These are phyloP conservation scores for Gnatocerus cornutus DNA, from an alignment of 2,888 invertebrate species.

Conservation along the genomic window DNA sequence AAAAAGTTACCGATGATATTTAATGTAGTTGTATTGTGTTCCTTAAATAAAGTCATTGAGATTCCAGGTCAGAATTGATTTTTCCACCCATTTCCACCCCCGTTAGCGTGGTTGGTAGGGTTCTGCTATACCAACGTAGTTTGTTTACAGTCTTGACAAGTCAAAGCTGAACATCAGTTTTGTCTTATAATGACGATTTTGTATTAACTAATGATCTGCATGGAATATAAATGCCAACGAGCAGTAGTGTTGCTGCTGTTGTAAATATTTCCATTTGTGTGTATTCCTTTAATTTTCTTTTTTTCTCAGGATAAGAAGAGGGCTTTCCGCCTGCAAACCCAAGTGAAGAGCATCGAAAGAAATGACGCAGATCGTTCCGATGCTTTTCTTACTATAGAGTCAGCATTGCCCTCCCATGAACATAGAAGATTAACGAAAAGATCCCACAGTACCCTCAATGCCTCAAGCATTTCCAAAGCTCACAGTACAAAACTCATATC, in stretches of 20 bases:
- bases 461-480: constrained; percentile 58
- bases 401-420: constrained; percentile 64
- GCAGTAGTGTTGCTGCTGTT: constrained; percentile 67
- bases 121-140: background rate
- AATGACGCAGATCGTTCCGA: constrained; percentile 58
- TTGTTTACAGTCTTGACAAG: background rate
- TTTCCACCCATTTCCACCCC: no score
- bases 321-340: constrained; percentile 57
- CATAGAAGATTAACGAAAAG: constrained; percentile 66
- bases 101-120: background rate
- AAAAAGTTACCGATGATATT: constrained; percentile 22
- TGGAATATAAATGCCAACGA: constrained; percentile 69
- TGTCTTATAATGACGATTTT: background rate
- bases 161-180: constrained; percentile 5
- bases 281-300: background rate
- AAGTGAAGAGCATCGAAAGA: constrained; percentile 57
- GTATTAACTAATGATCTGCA: constrained; percentile 33
- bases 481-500: constrained; percentile 52
- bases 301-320: constrained; percentile 66
- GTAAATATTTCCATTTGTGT: constrained; percentile 60
- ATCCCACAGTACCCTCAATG: constrained; percentile 73
- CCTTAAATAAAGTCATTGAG: background rate
- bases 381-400: constrained; percentile 66
- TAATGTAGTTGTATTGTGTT: constrained; percentile 15
- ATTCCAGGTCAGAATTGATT: background rate